Percentiles rank a stretch among this genome's conserved stretches.
Evolutionary conservation across 2,113 vertebrate species (phyloP).

Genomic region (Syrrhaptes paradoxus): DNA sequence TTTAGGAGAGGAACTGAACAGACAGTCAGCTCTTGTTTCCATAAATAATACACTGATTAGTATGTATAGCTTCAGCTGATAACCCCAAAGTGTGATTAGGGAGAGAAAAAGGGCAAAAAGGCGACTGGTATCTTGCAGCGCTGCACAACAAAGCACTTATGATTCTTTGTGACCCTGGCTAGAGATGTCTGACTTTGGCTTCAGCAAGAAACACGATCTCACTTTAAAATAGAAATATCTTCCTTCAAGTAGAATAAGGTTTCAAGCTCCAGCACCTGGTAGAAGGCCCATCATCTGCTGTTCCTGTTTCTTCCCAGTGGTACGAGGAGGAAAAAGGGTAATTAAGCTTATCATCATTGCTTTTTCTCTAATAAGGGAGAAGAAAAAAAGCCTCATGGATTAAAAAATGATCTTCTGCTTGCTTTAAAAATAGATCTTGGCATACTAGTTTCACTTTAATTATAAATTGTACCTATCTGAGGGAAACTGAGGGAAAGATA

Average conservation of each 20-base stretch:
- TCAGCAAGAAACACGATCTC: not conserved
- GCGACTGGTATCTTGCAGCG: not conserved
- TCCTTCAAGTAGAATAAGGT: not conserved
- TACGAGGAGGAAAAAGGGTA: not conserved
- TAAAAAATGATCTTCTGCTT: constrained; percentile 8
- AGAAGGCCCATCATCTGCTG: not conserved
- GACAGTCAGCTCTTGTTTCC: not conserved
- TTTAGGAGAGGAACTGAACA: not conserved
- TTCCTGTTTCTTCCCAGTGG: not conserved
- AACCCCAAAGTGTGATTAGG: not conserved
- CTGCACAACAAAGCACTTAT: fast-evolving
- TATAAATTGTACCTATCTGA: not conserved
- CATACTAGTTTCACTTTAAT: constrained; percentile 22
- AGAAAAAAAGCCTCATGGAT: not conserved
- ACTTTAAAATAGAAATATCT: not conserved
- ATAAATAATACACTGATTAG: not conserved
- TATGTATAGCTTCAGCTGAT: not conserved
- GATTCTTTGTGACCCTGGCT: not conserved
- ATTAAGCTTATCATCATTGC: not conserved
- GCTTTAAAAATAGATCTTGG: not conserved
- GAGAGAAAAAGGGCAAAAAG: not conserved
- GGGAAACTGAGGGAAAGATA: not conserved
- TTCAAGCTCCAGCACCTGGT: not conserved
- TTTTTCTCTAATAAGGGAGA: constrained; percentile 13
- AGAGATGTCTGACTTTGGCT: not conserved